phyloP scores from a whole-genome alignment of 2,113 vertebrate species.

The Diphyllodes magnificus region DNA sequence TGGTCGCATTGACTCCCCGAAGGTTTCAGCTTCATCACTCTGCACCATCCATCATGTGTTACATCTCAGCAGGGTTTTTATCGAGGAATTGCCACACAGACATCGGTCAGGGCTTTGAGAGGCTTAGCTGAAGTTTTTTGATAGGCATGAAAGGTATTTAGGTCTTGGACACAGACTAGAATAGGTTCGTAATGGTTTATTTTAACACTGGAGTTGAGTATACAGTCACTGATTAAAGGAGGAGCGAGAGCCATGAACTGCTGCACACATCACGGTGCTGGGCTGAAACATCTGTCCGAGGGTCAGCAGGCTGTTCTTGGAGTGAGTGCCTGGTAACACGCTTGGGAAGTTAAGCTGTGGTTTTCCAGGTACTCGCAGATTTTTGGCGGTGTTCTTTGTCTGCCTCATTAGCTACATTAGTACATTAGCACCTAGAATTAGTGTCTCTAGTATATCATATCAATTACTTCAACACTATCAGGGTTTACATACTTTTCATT shows the following conservation, averaged over 20 bases:
- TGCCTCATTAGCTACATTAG: neutral
- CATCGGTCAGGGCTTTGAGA: neutral
- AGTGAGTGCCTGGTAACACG: neutral
- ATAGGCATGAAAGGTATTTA: neutral
- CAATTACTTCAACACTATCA: neutral
- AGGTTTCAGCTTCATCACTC: neutral
- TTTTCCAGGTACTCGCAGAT: neutral
- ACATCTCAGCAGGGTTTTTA: neutral
- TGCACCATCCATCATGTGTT: neutral
- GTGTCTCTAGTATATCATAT: neutral
- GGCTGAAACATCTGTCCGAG: neutral
- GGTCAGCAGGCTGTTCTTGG: neutral
- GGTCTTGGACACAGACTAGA: neutral
- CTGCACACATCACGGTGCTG: neutral
- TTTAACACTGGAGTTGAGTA: neutral
- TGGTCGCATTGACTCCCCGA: neutral
- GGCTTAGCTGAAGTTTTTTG: neutral
- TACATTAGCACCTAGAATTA: neutral
- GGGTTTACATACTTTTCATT: neutral
- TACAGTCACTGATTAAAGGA: neutral
- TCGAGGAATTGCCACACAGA: neutral
- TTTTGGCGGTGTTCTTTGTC: neutral
- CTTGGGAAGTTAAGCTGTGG: neutral
- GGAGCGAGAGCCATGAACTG: neutral
- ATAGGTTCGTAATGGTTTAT: neutral